Conservation (phyloP, 2,113 vertebrate genomes). For the Nannospalax galili region DNA sequence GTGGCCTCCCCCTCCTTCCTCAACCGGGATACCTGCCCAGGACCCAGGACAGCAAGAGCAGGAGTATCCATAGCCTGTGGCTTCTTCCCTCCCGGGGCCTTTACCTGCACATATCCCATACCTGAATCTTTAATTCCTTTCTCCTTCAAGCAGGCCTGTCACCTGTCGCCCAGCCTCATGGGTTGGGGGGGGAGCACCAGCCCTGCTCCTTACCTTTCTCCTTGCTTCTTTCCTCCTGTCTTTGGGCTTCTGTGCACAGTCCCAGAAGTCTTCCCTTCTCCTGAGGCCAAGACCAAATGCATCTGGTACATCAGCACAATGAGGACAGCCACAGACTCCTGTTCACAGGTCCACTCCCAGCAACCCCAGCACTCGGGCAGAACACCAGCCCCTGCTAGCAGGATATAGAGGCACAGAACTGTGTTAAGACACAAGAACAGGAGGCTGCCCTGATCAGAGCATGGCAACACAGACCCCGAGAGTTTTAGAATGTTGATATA, state of each 20-base stretch:
- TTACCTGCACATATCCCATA: not conserved
- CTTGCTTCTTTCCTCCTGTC: not conserved
- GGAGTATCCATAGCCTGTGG: not conserved
- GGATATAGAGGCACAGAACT: not conserved
- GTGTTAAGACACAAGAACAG: not conserved
- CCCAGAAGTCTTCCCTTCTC: not conserved
- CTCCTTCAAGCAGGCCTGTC: not conserved
- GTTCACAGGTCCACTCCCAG: not conserved
- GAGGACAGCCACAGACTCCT: not conserved
- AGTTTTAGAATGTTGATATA: not conserved
- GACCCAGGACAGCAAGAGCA: fast-evolving
- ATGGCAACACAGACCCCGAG: not conserved
- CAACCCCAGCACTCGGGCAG: not conserved
- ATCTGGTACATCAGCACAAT: not conserved
- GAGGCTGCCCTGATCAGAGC: not conserved
- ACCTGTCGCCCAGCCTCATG: not conserved
- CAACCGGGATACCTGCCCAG: fast-evolving
- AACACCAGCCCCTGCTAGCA: not conserved
- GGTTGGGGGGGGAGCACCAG: not conserved
- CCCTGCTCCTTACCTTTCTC: not conserved
- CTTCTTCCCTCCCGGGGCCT: not conserved
- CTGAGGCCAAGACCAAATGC: not conserved
- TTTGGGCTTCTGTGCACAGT: not conserved
- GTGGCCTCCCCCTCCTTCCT: fast-evolving
- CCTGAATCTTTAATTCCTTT: too few relatives aligned